Percentiles rank a stretch among this genome's conserved stretches.
These are phyloP conservation scores for Sebastes kiyomatsui DNA, from an alignment of 2,797 vertebrate genomes.

Conservation along the genomic window DNA sequence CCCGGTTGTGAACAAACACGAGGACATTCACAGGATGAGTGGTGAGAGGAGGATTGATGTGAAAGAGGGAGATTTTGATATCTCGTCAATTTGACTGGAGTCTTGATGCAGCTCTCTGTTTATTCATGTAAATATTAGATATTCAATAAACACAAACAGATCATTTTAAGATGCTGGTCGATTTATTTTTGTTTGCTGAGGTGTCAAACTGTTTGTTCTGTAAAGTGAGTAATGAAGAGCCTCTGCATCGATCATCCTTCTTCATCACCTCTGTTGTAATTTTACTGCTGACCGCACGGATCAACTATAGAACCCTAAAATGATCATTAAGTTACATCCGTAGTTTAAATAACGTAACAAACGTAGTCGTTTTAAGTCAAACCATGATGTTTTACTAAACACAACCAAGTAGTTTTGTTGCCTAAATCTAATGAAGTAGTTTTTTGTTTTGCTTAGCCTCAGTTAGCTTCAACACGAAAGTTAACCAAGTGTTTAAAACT, in stretches of 20 bases:
- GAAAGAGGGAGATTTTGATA: neutral
- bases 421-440: no score
- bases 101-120: neutral
- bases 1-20: neutral
- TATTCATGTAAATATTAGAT: slow-evolving; percentile 29
- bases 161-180: neutral
- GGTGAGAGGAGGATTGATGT: neutral
- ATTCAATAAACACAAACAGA: slow-evolving; percentile 7
- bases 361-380: no score
- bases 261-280: neutral
- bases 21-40: neutral
- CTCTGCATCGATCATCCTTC: neutral
- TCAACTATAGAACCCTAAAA: neutral
- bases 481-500: no score
- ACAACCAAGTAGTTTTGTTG: no score
- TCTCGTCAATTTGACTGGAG: neutral
- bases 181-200: neutral
- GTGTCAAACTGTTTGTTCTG: neutral
- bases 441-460: no score
- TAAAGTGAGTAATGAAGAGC: neutral
- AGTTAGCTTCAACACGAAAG: no score
- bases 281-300: neutral
- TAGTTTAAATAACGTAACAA: no score
- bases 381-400: no score
- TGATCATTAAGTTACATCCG: neutral